Evolutionary conservation across 2,888 invertebrate species (phyloP).

Genomic region (Leptopterna dolabrata): DNA sequence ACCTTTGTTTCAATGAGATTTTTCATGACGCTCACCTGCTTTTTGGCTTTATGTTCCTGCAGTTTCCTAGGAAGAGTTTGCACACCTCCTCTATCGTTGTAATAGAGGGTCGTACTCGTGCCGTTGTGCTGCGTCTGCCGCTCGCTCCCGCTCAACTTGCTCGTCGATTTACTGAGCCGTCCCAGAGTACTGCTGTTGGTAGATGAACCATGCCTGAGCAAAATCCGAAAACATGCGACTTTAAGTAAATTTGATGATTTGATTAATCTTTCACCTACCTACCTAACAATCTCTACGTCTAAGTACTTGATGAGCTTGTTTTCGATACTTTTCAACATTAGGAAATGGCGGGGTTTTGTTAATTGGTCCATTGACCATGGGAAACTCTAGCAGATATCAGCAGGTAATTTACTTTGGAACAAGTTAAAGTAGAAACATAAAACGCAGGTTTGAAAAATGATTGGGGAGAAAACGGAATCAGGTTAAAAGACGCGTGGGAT

Average conservation of each 20-base stretch:
- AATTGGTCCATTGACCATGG: no score
- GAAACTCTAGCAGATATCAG: no score
- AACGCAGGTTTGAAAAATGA: neutral
- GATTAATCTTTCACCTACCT: no score
- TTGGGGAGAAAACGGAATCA: neutral
- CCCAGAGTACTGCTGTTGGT: slow-evolving; percentile 78
- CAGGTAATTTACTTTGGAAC: no score
- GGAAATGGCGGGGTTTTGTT: no score
- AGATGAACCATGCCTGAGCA: slow-evolving; percentile 71
- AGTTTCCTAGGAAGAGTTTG: slow-evolving; percentile 81
- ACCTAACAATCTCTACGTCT: no score
- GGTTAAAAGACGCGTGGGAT: neutral
- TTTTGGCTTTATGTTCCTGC: slow-evolving; percentile 63
- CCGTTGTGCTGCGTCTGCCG: slow-evolving; percentile 67
- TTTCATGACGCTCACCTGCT: slow-evolving; percentile 61
- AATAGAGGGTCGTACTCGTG: slow-evolving; percentile 58
- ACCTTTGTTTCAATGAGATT: no score
- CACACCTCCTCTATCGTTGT: slow-evolving; percentile 62
- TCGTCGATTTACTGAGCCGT: slow-evolving; percentile 84
- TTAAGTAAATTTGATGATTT: neutral
- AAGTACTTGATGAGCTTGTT: no score
- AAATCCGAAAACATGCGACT: slow-evolving; percentile 60
- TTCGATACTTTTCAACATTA: no score
- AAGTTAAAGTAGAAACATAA: neutral
- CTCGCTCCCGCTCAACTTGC: slow-evolving; percentile 69